These are phyloP conservation scores for Melanogrammus aeglefinus DNA, from an alignment of 2,797 vertebrate genomes.

Conservation along the genomic window DNA sequence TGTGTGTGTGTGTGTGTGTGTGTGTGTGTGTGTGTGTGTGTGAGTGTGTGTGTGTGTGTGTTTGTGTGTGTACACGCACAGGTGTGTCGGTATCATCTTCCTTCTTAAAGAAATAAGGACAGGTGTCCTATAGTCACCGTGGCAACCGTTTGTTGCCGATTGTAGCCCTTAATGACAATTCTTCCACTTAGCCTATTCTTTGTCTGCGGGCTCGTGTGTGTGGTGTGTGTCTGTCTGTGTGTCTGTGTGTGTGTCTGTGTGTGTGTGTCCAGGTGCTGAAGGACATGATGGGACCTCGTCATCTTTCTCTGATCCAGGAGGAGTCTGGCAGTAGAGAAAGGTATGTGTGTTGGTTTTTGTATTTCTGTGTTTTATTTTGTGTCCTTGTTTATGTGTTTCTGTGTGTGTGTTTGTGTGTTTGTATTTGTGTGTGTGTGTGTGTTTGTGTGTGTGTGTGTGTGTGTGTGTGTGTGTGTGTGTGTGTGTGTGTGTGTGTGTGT, in stretches of 20 bases:
- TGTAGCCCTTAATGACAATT: neutral
- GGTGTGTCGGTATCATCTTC: neutral
- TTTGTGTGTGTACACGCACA: neutral
- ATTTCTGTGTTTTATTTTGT: no score
- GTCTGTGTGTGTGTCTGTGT: slow-evolving; percentile 17
- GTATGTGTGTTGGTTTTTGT: neutral
- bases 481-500: no score
- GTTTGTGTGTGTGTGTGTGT: no score
- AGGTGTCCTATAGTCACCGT: neutral
- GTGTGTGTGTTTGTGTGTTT: no score
- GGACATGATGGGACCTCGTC: slow-evolving; percentile 33
- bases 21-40: neutral
- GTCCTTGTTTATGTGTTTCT: no score
- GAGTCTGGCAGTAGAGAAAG: slow-evolving; percentile 43
- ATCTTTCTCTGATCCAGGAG: slow-evolving; percentile 52
- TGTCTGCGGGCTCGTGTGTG: no score
- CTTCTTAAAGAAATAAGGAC: neutral
- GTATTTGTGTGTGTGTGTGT: no score
- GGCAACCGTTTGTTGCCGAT: neutral
- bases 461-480: no score
- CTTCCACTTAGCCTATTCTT: neutral
- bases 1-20: neutral
- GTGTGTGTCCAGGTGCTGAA: slow-evolving; percentile 29
- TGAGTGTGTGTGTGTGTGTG: no score
- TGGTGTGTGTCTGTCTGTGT: slow-evolving; percentile 10